Evolutionary conservation across 2,888 invertebrate genomes (phyloP), one percentile per base, ranked within the genome.

Genomic region (Cataglyphis rosenhaueri): DNA sequence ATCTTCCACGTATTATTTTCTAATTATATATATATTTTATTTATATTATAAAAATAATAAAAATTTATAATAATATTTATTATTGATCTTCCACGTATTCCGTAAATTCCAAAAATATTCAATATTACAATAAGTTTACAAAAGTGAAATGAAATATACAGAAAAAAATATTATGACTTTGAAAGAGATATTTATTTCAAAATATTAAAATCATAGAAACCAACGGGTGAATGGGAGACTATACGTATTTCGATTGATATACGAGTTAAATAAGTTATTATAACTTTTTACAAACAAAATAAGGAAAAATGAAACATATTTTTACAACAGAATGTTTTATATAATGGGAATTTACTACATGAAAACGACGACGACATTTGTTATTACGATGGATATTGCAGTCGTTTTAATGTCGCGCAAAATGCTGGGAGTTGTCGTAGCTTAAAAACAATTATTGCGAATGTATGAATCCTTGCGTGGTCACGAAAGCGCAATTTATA

Each of bases 401-500:
- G 29, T 78, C 10, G 18, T 65, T 75, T 38, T 25, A 52, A 38
- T 38, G 21, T 65, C 38, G 41, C 21, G 29, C 18, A 78, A 78
- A 78, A 68, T 78, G 21, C 10, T n/a, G 12, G 9, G 10, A 68
- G n/a, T 68, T n/a, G 29, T 2, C 32, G 21, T n/a, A 21, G 32
- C 25, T 55, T 29, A 15, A 15, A 79, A 79, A 71, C 73, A 79
- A 71, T 79, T 71, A 71, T 59, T 41, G 35, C 48, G 52, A 75
- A 21, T 57, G 68, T 55, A n/a, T 57, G 71, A 57, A 15, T 6
- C 70, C 12, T 57, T 18, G 57, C 25, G 6, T 8, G 29, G 70
- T 68, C 68, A 55, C 15, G 41, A 41, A 70, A 57, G 41, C 15
- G 41, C 41, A 76, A 55, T 76, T 75, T 76, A 78, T 70, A 70